These are phyloP conservation scores for Entelurus aequoreus DNA, from an alignment of 2,113 vertebrate genomes.

Conservation along the genomic window DNA sequence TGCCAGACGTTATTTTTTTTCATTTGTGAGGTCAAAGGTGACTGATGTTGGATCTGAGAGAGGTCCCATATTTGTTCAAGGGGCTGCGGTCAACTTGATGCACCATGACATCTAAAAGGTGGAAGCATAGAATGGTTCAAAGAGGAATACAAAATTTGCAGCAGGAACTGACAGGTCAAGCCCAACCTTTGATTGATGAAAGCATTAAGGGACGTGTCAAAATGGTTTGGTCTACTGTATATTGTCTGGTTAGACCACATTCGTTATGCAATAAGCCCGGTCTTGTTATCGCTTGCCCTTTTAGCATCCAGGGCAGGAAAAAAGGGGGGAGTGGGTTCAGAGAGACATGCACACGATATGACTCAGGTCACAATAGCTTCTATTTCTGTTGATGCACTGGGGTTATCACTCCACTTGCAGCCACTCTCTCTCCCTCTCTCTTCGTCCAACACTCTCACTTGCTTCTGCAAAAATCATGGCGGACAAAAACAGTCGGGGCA, in stretches of 20 bases:
- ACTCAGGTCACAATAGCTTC: constrained; percentile 57
- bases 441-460: constrained; percentile 29
- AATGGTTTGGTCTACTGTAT: background rate
- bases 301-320: constrained; percentile 47
- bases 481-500: constrained; percentile 48
- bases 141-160: no score
- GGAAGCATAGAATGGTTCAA: no score
- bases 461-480: constrained; percentile 56
- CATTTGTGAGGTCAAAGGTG: no score
- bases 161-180: background rate
- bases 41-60: no score
- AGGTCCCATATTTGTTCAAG: no score
- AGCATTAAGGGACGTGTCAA: background rate
- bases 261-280: background rate
- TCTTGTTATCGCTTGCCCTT: constrained; percentile 48
- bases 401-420: constrained; percentile 51
- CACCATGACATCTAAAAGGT: no score
- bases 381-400: constrained; percentile 58
- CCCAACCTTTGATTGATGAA: background rate
- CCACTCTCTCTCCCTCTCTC: constrained; percentile 21
- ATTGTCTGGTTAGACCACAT: background rate
- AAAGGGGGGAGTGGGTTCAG: constrained; percentile 41
- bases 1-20: no score
- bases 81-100: no score
- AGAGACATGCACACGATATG: constrained; percentile 42